Evolutionary conservation across 2,888 invertebrate species (phyloP).

Genomic region (Apodemia hepburni): DNA sequence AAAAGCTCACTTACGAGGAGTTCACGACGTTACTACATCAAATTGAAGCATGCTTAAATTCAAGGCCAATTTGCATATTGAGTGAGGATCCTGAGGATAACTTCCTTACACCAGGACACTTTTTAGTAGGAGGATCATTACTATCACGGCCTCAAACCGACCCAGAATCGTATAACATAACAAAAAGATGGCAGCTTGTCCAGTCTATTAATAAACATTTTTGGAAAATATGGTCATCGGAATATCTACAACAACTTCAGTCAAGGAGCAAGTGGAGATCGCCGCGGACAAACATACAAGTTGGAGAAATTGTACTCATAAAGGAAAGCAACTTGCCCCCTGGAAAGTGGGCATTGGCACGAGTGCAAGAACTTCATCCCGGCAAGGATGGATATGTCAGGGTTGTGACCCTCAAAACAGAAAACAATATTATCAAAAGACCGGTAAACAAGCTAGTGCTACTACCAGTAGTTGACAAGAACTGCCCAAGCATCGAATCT

Average conservation of each 20-base stretch:
- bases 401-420: slow-evolving; percentile 8
- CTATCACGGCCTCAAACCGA: neutral
- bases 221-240: slow-evolving; percentile 8
- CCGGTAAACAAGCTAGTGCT: neutral
- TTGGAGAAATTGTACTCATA: slow-evolving; percentile 3
- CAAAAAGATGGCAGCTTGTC: neutral
- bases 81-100: slow-evolving; percentile 1
- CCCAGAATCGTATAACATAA: neutral
- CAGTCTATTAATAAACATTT: slow-evolving; percentile 7
- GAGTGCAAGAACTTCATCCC: neutral
- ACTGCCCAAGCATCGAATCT: neutral
- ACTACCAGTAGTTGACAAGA: neutral
- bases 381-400: slow-evolving; percentile 12
- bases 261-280: slow-evolving; percentile 2
- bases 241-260: slow-evolving; percentile 10
- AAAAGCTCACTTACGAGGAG: too few species aligned
- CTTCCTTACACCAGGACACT: slow-evolving; percentile 5
- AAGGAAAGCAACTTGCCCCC: neutral
- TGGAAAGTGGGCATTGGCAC: slow-evolving; percentile 1
- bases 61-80: neutral
- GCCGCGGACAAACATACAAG: neutral
- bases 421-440: slow-evolving; percentile 10
- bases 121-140: neutral
- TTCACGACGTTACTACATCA: neutral
- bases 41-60: slow-evolving; percentile 12